These are phyloP conservation scores for Caenorhabditis sulstoni DNA, from an alignment of 2,888 invertebrate genomes.

Conservation along the genomic window DNA sequence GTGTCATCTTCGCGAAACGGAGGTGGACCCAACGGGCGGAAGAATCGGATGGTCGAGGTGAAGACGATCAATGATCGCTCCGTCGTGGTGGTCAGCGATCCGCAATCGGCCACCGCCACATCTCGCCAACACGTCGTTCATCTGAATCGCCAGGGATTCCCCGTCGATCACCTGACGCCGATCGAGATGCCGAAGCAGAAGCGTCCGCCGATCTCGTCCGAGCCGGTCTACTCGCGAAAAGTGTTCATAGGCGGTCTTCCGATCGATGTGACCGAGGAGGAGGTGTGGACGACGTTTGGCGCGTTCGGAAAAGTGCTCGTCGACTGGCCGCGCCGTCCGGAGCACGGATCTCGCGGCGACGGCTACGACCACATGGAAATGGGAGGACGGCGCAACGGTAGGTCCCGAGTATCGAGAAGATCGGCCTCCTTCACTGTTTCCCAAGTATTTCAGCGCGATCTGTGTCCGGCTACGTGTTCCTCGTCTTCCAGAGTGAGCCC, in stretches of 20 bases:
- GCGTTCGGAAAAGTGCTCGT: conserved; percentile 97
- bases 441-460: conserved; percentile 56
- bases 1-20: background rate
- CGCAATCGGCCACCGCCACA: conserved; percentile 13
- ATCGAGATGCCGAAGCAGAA: background rate
- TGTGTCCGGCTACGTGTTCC: conserved; percentile 83
- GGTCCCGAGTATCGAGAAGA: too few relatives aligned
- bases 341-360: conserved; percentile 81
- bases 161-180: too few relatives aligned
- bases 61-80: conserved; percentile 30
- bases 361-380: conserved; percentile 29
- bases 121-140: conserved; percentile 25
- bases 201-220: conserved; percentile 16
- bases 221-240: conserved; percentile 85
- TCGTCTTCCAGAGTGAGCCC: conserved; percentile 90
- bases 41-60: conserved; percentile 60
- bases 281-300: conserved; percentile 96
- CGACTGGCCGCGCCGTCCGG: conserved; percentile 99
- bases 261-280: conserved; percentile 99
- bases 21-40: conserved; percentile 22
- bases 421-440: too few relatives aligned
- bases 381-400: conserved; percentile 52
- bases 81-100: conserved; percentile 44
- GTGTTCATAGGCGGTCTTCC: conserved; percentile 98
- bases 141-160: background rate